Evolutionary conservation across 1,140 invertebrate species (phyloP).

Genomic region (Glomeris maerens): DNA sequence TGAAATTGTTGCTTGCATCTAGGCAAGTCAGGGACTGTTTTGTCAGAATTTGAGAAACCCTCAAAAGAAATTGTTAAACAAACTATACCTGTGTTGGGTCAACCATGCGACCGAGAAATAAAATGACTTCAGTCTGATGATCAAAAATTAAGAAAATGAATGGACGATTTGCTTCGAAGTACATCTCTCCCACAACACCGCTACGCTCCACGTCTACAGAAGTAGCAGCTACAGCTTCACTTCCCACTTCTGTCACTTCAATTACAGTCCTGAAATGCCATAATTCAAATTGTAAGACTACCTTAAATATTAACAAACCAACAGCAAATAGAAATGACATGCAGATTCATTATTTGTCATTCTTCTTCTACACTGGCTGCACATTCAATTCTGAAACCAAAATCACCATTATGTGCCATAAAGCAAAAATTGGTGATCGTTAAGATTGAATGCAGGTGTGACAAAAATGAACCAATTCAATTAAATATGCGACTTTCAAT

Average conservation of each 20-base stretch:
- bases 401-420: not conserved
- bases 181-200: slow-evolving; percentile 25
- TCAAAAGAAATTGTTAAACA: too few relatives aligned
- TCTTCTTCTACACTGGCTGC: not conserved
- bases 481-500: not conserved
- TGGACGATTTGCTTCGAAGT: slow-evolving; percentile 32
- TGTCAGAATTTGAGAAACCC: too few relatives aligned
- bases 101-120: slow-evolving; percentile 29
- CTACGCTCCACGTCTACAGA: slow-evolving; percentile 18
- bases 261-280: slow-evolving; percentile 21
- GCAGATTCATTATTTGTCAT: not conserved
- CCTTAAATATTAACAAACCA: slow-evolving; percentile 7
- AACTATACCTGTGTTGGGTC: too few relatives aligned
- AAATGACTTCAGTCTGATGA: slow-evolving; percentile 26
- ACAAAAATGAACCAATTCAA: slow-evolving; percentile 1
- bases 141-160: slow-evolving; percentile 35
- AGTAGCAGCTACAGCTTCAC: slow-evolving; percentile 21
- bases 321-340: not conserved
- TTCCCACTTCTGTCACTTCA: slow-evolving; percentile 24
- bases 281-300: slow-evolving; percentile 4
- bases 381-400: not conserved
- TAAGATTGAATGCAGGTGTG: slow-evolving; percentile 5
- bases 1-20: too few relatives aligned
- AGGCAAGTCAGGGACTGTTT: too few relatives aligned
- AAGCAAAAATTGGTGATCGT: not conserved